A percentile compares a stretch with the other conserved stretches of the same genome.
These are phyloP conservation scores for Strigops habroptila DNA, from an alignment of 2,113 vertebrate genomes.

Conservation along the genomic window DNA sequence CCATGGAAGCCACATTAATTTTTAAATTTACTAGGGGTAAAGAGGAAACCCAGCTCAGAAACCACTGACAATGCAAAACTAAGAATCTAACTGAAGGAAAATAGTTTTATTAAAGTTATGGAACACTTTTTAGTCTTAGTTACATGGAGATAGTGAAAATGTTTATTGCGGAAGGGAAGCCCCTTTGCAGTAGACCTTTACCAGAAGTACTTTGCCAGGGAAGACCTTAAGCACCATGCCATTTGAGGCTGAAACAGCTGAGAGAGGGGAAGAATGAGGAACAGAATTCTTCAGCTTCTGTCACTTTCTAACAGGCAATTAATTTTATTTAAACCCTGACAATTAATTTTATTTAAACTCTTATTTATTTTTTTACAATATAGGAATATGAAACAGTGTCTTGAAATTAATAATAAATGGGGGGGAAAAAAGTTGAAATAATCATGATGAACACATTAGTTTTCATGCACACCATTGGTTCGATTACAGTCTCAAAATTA, in stretches of 20 bases:
- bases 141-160: neutral
- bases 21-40: neutral
- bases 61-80: neutral
- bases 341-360: slow-evolving; percentile 14
- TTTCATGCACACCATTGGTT: neutral
- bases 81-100: neutral
- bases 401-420: neutral
- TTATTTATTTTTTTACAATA: neutral
- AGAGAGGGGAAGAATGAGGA: neutral
- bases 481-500: neutral
- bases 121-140: neutral
- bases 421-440: neutral
- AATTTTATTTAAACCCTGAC: neutral
- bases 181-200: neutral
- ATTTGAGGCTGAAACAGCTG: neutral
- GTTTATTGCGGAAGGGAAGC: neutral
- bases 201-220: neutral
- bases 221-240: neutral
- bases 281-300: neutral
- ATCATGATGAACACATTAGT: neutral
- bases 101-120: neutral
- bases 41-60: neutral
- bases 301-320: neutral
- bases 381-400: neutral
- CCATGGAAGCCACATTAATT: neutral